Conservation (phyloP, 2,888 invertebrate species). For the Smittia aterrima region DNA sequence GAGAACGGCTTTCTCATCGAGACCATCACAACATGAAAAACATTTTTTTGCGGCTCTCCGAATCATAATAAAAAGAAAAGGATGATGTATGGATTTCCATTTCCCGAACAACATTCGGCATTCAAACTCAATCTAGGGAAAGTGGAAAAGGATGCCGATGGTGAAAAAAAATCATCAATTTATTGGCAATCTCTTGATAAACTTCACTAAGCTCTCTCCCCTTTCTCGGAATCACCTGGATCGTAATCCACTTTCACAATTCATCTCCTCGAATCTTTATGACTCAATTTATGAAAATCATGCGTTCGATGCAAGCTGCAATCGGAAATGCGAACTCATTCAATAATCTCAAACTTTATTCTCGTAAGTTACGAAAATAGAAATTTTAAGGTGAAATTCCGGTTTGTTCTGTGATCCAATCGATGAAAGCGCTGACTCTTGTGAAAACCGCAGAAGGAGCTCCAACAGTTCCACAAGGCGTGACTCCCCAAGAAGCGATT, state of each 20-base stretch:
- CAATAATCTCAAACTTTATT: too few species aligned
- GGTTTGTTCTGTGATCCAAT: not conserved
- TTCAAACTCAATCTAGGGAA: not conserved
- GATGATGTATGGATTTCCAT: conserved; percentile 32
- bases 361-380: too few species aligned
- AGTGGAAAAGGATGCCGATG: not conserved
- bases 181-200: conserved; percentile 7
- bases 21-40: not conserved
- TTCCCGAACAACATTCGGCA: not conserved
- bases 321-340: too few species aligned
- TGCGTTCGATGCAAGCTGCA: too few species aligned
- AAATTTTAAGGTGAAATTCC: too few species aligned
- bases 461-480: conserved; percentile 53
- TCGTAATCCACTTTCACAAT: conserved; percentile 15
- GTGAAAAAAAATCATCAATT: not conserved
- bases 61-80: conserved; percentile 14
- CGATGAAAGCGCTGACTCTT: conserved; percentile 46
- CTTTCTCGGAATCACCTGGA: conserved; percentile 27
- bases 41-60: not conserved
- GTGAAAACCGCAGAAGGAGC: conserved; percentile 54
- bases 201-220: not conserved
- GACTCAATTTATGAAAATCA: conserved; percentile 13
- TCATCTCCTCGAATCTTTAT: not conserved
- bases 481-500: conserved; percentile 56
- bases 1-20: not conserved